Conservation (phyloP, 2,888 invertebrate genomes). For the Crossocerus cetratus region DNA sequence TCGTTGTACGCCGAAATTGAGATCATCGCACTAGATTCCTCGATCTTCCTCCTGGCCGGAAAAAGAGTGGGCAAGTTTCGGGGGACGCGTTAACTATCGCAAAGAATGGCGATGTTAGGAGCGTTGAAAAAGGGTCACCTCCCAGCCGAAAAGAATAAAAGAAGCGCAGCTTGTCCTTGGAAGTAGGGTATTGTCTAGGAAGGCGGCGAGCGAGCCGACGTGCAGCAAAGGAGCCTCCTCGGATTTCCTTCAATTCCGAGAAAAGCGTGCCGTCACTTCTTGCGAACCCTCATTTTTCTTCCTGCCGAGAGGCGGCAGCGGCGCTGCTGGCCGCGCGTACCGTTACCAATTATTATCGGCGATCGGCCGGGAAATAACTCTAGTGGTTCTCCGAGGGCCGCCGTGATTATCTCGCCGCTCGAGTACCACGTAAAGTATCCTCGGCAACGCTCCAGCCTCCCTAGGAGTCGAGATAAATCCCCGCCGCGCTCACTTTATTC, state of each 20-base stretch:
- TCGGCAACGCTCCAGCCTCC: no score
- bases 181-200: background rate
- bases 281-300: conserved; percentile 46
- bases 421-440: background rate
- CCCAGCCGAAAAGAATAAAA: no score
- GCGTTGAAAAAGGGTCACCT: no score
- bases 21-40: no score
- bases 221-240: conserved; percentile 9
- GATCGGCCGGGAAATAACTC: conserved; percentile 46
- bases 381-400: conserved; percentile 25
- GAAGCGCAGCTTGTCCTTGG: background rate
- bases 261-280: conserved; percentile 20
- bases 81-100: no score
- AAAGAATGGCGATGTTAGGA: no score
- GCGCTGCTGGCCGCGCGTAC: conserved; percentile 46
- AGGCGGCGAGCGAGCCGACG: background rate
- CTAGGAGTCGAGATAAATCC: no score
- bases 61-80: no score
- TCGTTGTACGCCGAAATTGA: background rate
- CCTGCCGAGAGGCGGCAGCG: background rate
- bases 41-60: no score
- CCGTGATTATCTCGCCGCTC: conserved; percentile 44
- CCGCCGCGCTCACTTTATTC: no score
- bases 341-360: conserved; percentile 60
- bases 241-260: conserved; percentile 45